These are phyloP conservation scores for Rhodeus uyekii DNA, from an alignment of 2,797 vertebrate genomes.

Conservation along the genomic window DNA sequence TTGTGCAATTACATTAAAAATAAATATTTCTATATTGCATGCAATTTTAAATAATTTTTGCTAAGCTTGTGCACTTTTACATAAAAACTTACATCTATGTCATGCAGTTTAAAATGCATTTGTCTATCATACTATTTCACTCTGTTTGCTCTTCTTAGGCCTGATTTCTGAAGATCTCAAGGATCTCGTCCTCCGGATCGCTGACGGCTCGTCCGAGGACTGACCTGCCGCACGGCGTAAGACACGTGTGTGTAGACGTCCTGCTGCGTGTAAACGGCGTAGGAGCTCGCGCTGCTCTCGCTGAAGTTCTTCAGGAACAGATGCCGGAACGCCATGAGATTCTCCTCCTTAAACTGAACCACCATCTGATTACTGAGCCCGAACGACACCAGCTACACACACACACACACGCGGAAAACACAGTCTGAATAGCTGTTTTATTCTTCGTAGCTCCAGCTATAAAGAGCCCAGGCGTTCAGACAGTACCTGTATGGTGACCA, in stretches of 20 bases:
- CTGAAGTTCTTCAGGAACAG: constrained; percentile 90
- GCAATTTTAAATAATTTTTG: no score
- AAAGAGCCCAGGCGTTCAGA: no score
- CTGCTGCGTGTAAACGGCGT: constrained; percentile 86
- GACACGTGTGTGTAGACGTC: constrained; percentile 88
- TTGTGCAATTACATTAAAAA: background rate
- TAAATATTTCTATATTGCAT: background rate
- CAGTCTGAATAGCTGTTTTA: background rate
- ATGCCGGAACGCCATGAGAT: constrained; percentile 89
- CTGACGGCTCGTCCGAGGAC: no score
- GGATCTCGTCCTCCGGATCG: no score
- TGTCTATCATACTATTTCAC: no score
- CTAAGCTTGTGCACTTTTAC: no score
- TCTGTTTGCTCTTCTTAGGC: no score
- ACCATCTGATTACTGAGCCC: constrained; percentile 98
- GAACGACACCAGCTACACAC: constrained; percentile 87
- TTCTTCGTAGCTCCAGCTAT: no score
- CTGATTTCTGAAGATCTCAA: no score
- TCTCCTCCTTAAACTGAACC: constrained; percentile 95
- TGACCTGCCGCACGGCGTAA: constrained; percentile 85
- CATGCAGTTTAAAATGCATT: no score
- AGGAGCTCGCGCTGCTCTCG: constrained; percentile 77
- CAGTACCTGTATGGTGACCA: constrained; percentile 93
- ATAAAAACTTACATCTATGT: no score
- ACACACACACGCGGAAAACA: background rate